Percentiles rank a stretch among this genome's conserved stretches.
Conservation (phyloP, 1,140 invertebrate species). For the Mamestra configurata region DNA sequence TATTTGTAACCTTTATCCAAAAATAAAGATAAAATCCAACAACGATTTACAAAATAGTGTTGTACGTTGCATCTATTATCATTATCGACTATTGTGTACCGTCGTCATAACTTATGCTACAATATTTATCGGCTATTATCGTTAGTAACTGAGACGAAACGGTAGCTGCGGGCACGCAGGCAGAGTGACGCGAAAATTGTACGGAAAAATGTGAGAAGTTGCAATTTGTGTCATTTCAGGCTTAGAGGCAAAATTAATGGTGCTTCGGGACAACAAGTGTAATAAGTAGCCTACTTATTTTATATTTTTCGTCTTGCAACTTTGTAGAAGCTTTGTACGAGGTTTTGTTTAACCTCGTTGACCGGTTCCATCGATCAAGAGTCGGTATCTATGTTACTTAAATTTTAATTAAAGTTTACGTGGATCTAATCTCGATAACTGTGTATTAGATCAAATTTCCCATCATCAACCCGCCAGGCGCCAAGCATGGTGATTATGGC, state of each 20-base stretch:
- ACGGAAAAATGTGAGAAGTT: slow-evolving; percentile 70
- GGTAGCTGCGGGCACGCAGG: slow-evolving; percentile 68
- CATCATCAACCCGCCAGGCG: too few relatives aligned
- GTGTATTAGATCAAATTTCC: too few relatives aligned
- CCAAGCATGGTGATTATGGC: too few relatives aligned
- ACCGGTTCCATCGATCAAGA: too few relatives aligned
- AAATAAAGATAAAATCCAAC: too few relatives aligned
- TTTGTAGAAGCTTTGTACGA: neutral
- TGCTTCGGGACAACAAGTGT: neutral
- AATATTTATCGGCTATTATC: slow-evolving; percentile 68
- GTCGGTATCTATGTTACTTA: too few relatives aligned
- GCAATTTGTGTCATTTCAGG: slow-evolving; percentile 65
- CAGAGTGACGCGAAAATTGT: slow-evolving; percentile 73
- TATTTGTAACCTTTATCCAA: too few relatives aligned
- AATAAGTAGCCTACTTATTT: neutral
- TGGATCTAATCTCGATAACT: too few relatives aligned
- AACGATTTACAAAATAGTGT: neutral
- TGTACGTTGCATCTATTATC: slow-evolving; percentile 35
- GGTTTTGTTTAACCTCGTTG: too few relatives aligned
- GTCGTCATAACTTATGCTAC: slow-evolving; percentile 61
- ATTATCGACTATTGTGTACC: slow-evolving; percentile 57
- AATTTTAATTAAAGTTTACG: too few relatives aligned
- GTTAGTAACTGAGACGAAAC: slow-evolving; percentile 62
- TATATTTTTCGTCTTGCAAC: neutral
- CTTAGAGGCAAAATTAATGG: slow-evolving; percentile 25